phyloP scores from a whole-genome alignment of 2,113 vertebrate genomes.

The Solea senegalensis region DNA sequence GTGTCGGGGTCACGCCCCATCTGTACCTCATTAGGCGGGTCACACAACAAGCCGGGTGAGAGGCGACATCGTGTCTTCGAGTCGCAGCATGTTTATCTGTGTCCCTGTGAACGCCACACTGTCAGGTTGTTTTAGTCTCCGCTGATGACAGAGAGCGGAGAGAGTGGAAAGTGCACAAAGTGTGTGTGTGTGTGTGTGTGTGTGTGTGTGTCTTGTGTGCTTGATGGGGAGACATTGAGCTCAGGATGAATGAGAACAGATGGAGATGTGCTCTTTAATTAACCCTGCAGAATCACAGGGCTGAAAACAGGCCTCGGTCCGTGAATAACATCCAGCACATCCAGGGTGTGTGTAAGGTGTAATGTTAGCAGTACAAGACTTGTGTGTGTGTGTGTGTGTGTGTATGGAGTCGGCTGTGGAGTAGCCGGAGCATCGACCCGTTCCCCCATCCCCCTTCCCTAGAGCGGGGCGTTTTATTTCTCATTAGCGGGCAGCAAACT shows the following conservation, averaged over 20 bases:
- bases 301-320: constrained; percentile 84
- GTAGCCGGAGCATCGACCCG: constrained; percentile 77
- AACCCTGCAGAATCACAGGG: constrained; percentile 85
- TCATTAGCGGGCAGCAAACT: constrained; percentile 86
- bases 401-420: constrained; percentile 55
- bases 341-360: constrained; percentile 65
- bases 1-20: constrained; percentile 51
- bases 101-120: constrained; percentile 41
- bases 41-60: constrained; percentile 41
- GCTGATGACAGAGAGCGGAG: constrained; percentile 54
- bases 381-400: constrained; percentile 33
- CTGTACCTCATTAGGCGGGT: constrained; percentile 70
- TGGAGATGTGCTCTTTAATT: constrained; percentile 88
- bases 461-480: constrained; percentile 85
- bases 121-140: constrained; percentile 25
- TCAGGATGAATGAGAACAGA: constrained; percentile 84
- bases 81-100: constrained; percentile 49
- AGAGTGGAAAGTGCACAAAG: constrained; percentile 6
- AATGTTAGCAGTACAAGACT: constrained; percentile 53
- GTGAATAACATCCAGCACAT: constrained; percentile 83
- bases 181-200: constrained; percentile 44
- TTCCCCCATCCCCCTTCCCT: constrained; percentile 74
- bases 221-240: constrained; percentile 67
- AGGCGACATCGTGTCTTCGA: constrained; percentile 45
- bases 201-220: constrained; percentile 53